These are phyloP conservation scores for Oligia fasciuncula DNA, from an alignment of 2,888 invertebrate genomes.

Conservation along the genomic window DNA sequence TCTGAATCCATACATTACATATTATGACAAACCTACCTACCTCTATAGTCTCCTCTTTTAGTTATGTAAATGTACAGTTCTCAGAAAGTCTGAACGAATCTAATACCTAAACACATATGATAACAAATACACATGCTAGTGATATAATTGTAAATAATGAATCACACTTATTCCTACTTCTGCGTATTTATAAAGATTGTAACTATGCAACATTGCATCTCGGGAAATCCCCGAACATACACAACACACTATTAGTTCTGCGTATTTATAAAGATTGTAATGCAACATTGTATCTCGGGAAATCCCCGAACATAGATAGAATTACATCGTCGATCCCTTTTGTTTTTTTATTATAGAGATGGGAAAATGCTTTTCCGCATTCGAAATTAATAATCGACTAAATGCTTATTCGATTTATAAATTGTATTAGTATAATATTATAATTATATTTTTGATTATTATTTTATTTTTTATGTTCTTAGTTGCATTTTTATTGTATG, in stretches of 20 bases:
- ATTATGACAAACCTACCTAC: background rate
- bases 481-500: background rate
- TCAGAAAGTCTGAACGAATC: constrained; percentile 14
- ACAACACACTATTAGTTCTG: background rate
- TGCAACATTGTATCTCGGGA: constrained; percentile 11
- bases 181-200: background rate
- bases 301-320: constrained; percentile 3
- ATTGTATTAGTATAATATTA: background rate
- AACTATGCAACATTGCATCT: background rate
- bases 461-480: background rate
- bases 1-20: background rate
- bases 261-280: background rate
- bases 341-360: constrained; percentile 27
- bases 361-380: constrained; percentile 10
- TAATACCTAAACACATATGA: background rate
- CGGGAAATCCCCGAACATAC: constrained; percentile 25
- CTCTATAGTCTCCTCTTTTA: background rate
- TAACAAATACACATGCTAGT: background rate
- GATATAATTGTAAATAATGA: constrained; percentile 1
- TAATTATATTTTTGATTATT: background rate
- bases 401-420: constrained; percentile 25
- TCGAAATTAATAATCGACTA: constrained; percentile 52
- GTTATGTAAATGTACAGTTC: constrained; percentile 3
- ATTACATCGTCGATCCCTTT: background rate
- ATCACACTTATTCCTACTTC: background rate